Percentiles rank a stretch among this genome's conserved stretches.
These are phyloP conservation scores for Drosophila arizonae DNA, from an alignment of 1,140 invertebrate species.

Conservation along the genomic window DNA sequence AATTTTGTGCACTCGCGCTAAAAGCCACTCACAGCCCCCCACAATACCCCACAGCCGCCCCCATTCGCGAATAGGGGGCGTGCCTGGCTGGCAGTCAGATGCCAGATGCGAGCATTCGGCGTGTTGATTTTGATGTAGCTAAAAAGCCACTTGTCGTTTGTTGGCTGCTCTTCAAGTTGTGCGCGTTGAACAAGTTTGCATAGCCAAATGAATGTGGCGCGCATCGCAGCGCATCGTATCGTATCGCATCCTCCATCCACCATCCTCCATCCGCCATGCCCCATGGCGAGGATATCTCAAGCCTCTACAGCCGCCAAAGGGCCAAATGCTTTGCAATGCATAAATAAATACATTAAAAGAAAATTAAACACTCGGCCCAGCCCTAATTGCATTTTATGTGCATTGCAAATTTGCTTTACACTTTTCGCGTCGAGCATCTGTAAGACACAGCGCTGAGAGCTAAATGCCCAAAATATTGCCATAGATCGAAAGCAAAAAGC, in stretches of 20 bases:
- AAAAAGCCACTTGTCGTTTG: conserved; percentile 74
- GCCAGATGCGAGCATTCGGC: conserved; percentile 20
- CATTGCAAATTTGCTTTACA: conserved; percentile 34
- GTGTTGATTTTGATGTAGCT: conserved; percentile 79
- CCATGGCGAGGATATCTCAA: not conserved
- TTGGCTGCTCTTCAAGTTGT: conserved; percentile 57
- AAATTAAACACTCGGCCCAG: conserved; percentile 68
- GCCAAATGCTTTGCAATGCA: conserved; percentile 73
- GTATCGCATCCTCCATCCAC: too few relatives aligned
- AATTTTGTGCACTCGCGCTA: conserved; percentile 62
- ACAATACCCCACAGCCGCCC: not conserved
- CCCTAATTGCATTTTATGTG: conserved; percentile 66
- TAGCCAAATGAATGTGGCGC: conserved; percentile 67
- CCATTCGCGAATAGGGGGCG: not conserved
- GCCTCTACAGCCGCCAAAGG: conserved; percentile 10
- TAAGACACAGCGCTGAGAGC: not conserved
- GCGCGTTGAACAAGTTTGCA: conserved; percentile 79
- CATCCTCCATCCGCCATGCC: not conserved
- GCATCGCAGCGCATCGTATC: not conserved
- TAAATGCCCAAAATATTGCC: not conserved
- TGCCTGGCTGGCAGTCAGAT: conserved; percentile 1
- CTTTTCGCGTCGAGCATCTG: not conserved
- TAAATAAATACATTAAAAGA: conserved; percentile 78
- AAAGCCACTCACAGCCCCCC: conserved; percentile 56
- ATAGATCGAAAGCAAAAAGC: not conserved